These are phyloP conservation scores for Tetropium fuscum DNA, from an alignment of 2,888 invertebrate species.

Conservation along the genomic window DNA sequence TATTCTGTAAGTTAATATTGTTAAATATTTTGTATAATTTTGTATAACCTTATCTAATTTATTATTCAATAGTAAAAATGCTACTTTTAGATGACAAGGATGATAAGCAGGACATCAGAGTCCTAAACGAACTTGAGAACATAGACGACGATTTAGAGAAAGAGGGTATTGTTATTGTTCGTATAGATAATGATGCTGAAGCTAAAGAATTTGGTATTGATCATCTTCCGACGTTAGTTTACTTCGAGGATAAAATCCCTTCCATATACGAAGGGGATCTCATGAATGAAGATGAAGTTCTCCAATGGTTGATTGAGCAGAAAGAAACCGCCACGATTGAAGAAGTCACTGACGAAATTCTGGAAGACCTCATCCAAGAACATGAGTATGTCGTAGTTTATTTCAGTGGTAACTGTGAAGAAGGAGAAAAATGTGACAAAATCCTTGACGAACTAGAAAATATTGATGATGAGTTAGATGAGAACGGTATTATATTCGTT, in stretches of 20 bases:
- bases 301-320: constrained; percentile 90
- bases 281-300: constrained; percentile 90
- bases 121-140: constrained; percentile 90
- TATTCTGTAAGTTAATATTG: constrained; percentile 82
- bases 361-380: constrained; percentile 86
- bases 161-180: constrained; percentile 90
- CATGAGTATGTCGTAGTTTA: constrained; percentile 95
- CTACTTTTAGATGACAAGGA: constrained; percentile 82
- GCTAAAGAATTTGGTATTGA: constrained; percentile 93
- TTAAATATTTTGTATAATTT: neutral
- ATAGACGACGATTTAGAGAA: constrained; percentile 92
- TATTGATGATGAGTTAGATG: constrained; percentile 93
- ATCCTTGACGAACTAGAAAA: constrained; percentile 89
- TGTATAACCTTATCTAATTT: no score
- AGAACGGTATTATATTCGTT: constrained; percentile 93
- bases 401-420: constrained; percentile 91
- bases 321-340: constrained; percentile 93
- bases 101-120: constrained; percentile 88
- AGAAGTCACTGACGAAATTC: constrained; percentile 93
- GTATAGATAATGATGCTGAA: constrained; percentile 90
- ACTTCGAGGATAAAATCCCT: constrained; percentile 93
- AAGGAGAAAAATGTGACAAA: constrained; percentile 87
- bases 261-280: constrained; percentile 92
- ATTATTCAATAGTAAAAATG: constrained; percentile 9
- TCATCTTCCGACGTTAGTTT: constrained; percentile 86